A percentile compares a stretch with the other conserved stretches of the same genome.
Conservation (phyloP, 2,113 vertebrate genomes). For the Bos javanicus region DNA sequence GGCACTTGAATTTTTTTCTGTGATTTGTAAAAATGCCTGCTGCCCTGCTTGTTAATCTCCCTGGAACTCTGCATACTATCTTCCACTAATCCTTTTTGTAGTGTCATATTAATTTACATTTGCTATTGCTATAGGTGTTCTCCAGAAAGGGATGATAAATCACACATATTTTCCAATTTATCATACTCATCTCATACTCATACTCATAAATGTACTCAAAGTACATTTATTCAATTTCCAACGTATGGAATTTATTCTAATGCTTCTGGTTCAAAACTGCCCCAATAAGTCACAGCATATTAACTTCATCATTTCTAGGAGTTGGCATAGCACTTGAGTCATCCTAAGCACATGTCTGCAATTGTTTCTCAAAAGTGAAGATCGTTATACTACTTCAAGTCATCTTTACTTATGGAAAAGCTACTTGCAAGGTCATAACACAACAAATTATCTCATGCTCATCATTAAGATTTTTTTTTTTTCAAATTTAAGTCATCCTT, state of each 20-base stretch:
- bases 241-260: conserved; percentile 27
- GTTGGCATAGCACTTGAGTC: background rate
- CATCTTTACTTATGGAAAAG: conserved; percentile 55
- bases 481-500: conserved; percentile 41
- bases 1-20: background rate
- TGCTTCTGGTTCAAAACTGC: conserved; percentile 58
- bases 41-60: background rate
- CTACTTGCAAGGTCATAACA: conserved; percentile 34
- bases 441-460: conserved; percentile 52
- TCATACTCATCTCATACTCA: background rate
- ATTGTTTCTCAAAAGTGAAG: conserved; percentile 34
- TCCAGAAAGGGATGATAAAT: conserved; percentile 58
- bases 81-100: conserved; percentile 19
- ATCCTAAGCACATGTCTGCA: background rate
- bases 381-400: conserved; percentile 1
- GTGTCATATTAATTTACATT: conserved; percentile 51
- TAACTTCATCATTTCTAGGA: conserved; percentile 34
- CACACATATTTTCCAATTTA: conserved; percentile 16
- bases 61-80: background rate
- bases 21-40: conserved; percentile 14
- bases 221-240: conserved; percentile 23
- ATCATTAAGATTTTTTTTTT: background rate
- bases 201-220: background rate
- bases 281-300: background rate
- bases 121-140: conserved; percentile 34